These are phyloP conservation scores for Rhinella marina DNA, from an alignment of 2,797 vertebrate genomes.

Conservation along the genomic window DNA sequence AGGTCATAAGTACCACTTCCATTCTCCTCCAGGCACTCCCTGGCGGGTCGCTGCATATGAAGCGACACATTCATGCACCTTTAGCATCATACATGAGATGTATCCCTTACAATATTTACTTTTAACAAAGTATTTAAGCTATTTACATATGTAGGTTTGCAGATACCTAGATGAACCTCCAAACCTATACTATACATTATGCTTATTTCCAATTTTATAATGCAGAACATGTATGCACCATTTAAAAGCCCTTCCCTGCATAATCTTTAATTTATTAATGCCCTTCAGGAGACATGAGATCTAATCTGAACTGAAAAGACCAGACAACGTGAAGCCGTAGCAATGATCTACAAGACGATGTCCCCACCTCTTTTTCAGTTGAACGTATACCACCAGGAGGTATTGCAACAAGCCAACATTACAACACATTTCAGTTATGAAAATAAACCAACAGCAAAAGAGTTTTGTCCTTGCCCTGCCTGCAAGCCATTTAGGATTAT, in stretches of 20 bases:
- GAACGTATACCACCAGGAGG: conserved; percentile 19
- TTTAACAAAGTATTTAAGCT: not conserved
- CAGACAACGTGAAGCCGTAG: not conserved
- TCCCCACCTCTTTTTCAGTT: conserved; percentile 24
- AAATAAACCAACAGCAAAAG: conserved; percentile 45
- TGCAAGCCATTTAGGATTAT: conserved; percentile 32
- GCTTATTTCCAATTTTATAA: conserved; percentile 10
- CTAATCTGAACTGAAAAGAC: conserved; percentile 13
- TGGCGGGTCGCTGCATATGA: not conserved
- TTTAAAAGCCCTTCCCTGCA: conserved; percentile 8
- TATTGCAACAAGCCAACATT: conserved; percentile 27
- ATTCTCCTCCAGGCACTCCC: too few relatives aligned
- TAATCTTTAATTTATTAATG: conserved; percentile 34
- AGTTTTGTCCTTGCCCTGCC: conserved; percentile 46
- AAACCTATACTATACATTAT: not conserved
- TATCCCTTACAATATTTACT: not conserved
- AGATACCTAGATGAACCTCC: not conserved
- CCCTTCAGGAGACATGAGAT: conserved; percentile 46
- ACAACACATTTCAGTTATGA: conserved; percentile 41
- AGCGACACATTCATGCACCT: not conserved
- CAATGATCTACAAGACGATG: conserved; percentile 18
- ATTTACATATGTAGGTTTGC: not conserved
- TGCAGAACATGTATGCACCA: conserved; percentile 3
- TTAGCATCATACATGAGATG: not conserved
- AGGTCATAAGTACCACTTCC: too few relatives aligned